These are phyloP conservation scores for Tachyglossus aculeatus DNA, from an alignment of 2,797 vertebrate genomes.

Conservation along the genomic window DNA sequence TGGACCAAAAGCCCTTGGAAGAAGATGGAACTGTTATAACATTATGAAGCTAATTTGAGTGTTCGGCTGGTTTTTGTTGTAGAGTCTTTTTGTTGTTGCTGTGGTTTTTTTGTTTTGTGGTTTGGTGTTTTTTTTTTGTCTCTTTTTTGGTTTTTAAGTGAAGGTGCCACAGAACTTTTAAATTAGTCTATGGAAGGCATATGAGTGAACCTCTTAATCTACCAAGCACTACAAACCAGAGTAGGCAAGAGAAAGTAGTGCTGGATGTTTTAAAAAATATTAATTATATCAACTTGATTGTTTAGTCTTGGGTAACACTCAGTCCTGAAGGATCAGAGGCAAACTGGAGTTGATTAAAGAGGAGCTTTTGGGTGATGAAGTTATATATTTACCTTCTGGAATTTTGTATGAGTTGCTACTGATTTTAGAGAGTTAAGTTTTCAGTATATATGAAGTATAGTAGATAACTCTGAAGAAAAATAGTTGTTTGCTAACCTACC, in stretches of 20 bases:
- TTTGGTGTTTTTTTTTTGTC: neutral
- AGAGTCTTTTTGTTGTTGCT: too few species aligned
- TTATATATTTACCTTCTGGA: slow-evolving; percentile 45
- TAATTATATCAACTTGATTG: slow-evolving; percentile 11
- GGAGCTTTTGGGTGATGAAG: slow-evolving; percentile 54
- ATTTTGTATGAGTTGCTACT: slow-evolving; percentile 40
- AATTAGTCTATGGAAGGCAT: slow-evolving; percentile 33
- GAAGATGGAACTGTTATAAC: slow-evolving; percentile 97
- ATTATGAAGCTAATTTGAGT: slow-evolving; percentile 75
- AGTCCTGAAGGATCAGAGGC: slow-evolving; percentile 10
- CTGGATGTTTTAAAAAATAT: slow-evolving; percentile 27
- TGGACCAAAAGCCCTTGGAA: slow-evolving; percentile 81
- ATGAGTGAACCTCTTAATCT: slow-evolving; percentile 63
- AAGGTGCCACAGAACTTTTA: slow-evolving; percentile 38
- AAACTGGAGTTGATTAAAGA: slow-evolving; percentile 35
- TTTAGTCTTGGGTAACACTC: slow-evolving; percentile 1
- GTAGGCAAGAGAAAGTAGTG: slow-evolving; percentile 22
- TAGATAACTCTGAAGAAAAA: slow-evolving; percentile 9
- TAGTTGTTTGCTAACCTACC: slow-evolving; percentile 40
- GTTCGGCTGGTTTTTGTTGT: too few species aligned
- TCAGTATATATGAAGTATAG: neutral
- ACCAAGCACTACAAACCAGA: slow-evolving; percentile 43
- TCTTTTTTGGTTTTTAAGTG: neutral
- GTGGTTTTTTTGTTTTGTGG: too few species aligned
- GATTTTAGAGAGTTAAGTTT: slow-evolving; percentile 31